phyloP scores from a whole-genome alignment of 2,888 invertebrate species.

The Mallateleia sp. region DNA sequence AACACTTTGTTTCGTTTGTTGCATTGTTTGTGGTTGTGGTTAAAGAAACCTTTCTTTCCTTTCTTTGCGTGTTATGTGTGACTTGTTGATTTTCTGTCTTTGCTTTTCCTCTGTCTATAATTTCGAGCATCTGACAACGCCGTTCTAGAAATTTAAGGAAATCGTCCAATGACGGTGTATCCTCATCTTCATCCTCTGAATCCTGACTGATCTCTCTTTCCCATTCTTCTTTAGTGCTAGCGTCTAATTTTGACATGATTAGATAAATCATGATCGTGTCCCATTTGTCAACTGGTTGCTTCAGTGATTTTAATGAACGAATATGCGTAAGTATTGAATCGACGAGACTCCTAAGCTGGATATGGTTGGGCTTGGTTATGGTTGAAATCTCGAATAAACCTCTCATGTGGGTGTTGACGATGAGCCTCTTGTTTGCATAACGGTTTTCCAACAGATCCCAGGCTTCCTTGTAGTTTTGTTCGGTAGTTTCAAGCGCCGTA shows the following conservation, averaged over 20 bases:
- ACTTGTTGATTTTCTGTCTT: not conserved
- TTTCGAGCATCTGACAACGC: slow-evolving; percentile 11
- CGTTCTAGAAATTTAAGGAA: slow-evolving; percentile 18
- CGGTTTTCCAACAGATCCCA: not conserved
- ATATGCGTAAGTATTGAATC: slow-evolving; percentile 14
- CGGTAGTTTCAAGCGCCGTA: slow-evolving; percentile 10
- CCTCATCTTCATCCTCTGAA: slow-evolving; percentile 9
- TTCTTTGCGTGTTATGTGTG: not conserved
- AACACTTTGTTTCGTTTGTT: too few relatives aligned
- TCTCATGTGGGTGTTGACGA: slow-evolving; percentile 25
- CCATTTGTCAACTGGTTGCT: slow-evolving; percentile 16
- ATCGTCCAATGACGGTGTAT: not conserved
- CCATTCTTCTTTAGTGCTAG: not conserved
- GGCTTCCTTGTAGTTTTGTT: slow-evolving; percentile 4
- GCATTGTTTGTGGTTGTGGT: not conserved
- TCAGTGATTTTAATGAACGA: slow-evolving; percentile 1
- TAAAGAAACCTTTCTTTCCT: not conserved
- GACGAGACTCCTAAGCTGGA: not conserved
- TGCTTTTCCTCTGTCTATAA: slow-evolving; percentile 18
- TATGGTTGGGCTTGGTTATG: slow-evolving; percentile 7
- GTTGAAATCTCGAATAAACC: slow-evolving; percentile 10
- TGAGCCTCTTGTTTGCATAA: slow-evolving; percentile 6
- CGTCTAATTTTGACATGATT: not conserved
- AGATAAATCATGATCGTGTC: slow-evolving; percentile 19
- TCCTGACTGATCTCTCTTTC: not conserved